These are phyloP conservation scores for Porphyrio hochstetteri DNA, from an alignment of 2,113 vertebrate species.

Conservation along the genomic window DNA sequence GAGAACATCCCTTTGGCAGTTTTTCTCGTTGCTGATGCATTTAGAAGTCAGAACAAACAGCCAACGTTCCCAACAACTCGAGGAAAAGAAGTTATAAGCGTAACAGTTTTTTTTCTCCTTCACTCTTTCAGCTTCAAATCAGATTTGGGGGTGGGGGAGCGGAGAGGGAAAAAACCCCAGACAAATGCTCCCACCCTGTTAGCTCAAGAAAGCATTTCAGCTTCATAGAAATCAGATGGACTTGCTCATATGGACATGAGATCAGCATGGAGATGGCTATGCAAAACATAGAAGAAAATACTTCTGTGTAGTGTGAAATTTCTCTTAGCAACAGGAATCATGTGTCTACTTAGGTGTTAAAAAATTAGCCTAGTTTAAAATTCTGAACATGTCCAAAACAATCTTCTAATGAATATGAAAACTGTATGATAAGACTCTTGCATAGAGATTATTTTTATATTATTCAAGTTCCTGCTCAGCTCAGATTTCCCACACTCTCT, in stretches of 20 bases:
- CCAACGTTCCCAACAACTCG: neutral
- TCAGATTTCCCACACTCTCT: neutral
- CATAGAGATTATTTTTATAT: neutral
- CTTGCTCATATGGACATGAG: neutral
- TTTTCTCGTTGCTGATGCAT: neutral
- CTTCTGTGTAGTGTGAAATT: neutral
- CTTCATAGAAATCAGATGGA: neutral
- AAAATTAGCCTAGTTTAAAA: neutral
- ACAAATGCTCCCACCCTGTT: neutral
- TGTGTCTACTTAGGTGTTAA: neutral
- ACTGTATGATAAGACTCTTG: neutral
- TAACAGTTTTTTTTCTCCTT: neutral
- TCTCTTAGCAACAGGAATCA: neutral
- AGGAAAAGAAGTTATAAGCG: neutral
- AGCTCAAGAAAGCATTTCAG: neutral
- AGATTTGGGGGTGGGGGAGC: accelerated
- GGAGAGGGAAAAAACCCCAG: neutral
- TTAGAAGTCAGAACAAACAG: neutral
- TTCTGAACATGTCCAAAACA: neutral
- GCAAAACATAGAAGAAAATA: neutral
- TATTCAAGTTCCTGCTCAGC: neutral
- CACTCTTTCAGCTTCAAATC: neutral
- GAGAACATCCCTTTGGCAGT: neutral
- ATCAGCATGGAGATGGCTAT: neutral
- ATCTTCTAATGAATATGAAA: neutral